Conservation (phyloP, 2,888 invertebrate genomes). For the Fissipunctia ypsillon region DNA sequence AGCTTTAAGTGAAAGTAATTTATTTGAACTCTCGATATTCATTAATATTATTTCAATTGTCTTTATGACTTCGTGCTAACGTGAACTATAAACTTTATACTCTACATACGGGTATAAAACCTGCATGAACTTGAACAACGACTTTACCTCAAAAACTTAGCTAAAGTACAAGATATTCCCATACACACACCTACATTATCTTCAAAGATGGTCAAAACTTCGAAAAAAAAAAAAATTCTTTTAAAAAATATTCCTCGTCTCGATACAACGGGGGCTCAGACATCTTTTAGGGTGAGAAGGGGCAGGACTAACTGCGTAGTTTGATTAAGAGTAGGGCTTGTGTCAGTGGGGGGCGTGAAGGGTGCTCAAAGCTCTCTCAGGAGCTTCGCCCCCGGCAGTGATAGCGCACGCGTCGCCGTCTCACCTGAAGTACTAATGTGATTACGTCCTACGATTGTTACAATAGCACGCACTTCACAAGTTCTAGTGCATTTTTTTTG, state of each 20-base stretch:
- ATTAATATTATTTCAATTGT: background rate
- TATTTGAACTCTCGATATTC: background rate
- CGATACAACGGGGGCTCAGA: conserved; percentile 59
- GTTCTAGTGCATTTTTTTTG: conserved; percentile 53
- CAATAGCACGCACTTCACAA: conserved; percentile 67
- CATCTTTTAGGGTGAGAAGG: conserved; percentile 59
- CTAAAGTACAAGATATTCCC: background rate
- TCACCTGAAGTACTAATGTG: conserved; percentile 71
- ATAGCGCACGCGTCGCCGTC: conserved; percentile 79
- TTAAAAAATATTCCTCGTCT: conserved; percentile 39
- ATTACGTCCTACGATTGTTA: conserved; percentile 68
- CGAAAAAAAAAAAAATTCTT: conserved; percentile 13
- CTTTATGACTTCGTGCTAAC: background rate
- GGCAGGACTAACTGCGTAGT: conserved; percentile 70
- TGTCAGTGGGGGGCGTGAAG: conserved; percentile 69
- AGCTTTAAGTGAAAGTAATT: background rate
- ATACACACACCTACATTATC: background rate
- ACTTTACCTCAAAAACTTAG: background rate
- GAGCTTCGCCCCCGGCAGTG: conserved; percentile 68
- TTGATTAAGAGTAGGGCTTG: conserved; percentile 74
- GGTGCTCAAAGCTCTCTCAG: conserved; percentile 64
- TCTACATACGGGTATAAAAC: background rate
- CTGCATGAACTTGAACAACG: background rate
- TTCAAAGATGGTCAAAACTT: conserved; percentile 1
- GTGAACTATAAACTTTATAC: background rate